phyloP scores from a whole-genome alignment of 30 jellyfish, hydroid and myxozoan genomes.

The Phacellophora camtschatica region DNA sequence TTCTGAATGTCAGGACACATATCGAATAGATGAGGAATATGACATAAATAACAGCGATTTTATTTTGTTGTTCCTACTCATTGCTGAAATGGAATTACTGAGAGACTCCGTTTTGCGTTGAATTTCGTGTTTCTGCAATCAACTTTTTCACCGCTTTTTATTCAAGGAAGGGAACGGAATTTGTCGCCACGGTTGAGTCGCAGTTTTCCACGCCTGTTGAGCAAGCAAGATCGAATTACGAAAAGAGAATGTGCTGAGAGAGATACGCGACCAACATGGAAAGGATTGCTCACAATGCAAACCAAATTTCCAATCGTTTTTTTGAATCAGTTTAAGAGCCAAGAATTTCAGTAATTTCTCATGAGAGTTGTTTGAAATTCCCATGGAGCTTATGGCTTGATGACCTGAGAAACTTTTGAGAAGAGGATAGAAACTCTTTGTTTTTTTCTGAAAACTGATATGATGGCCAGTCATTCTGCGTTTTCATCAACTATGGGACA shows the following conservation, averaged over 20 bases:
- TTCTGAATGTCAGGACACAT: no score
- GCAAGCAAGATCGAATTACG: slow-evolving; percentile 22
- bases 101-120: not conserved
- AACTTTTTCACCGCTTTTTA: not conserved
- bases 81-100: no score
- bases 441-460: not conserved
- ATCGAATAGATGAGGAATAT: no score
- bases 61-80: no score
- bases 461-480: slow-evolving; percentile 68
- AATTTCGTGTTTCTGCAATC: not conserved
- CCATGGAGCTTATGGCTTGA: not conserved
- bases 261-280: not conserved
- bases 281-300: not conserved
- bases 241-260: not conserved
- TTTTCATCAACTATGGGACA: slow-evolving; percentile 60
- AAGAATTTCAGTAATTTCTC: not conserved
- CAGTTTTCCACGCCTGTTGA: slow-evolving; percentile 42
- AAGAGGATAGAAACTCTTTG: not conserved
- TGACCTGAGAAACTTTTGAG: not conserved
- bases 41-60: no score
- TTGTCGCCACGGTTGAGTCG: slow-evolving; percentile 43
- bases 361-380: not conserved
- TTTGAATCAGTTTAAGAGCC: not conserved
- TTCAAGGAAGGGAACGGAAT: not conserved
- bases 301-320: not conserved